These are phyloP conservation scores for Lacanobia oleracea DNA, from an alignment of 2,888 invertebrate species.

Conservation along the genomic window DNA sequence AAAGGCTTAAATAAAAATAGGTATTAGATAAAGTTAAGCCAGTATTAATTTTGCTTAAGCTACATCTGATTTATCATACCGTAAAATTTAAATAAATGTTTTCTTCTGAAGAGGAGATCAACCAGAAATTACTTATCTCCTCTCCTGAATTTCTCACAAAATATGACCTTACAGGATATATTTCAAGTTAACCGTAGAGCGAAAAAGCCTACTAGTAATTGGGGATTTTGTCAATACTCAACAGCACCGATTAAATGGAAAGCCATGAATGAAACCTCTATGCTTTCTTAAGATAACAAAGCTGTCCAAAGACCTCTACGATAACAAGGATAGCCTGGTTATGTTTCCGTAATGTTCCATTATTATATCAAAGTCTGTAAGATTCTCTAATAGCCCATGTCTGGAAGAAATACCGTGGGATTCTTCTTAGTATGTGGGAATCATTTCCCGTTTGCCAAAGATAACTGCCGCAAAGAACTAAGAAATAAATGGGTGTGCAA, in stretches of 20 bases:
- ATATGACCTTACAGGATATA: too few species aligned
- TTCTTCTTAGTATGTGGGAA: too few species aligned
- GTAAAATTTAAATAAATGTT: not conserved
- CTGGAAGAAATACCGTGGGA: not conserved
- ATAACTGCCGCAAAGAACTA: not conserved
- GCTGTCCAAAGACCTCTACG: not conserved
- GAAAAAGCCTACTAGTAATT: not conserved
- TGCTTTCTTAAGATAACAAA: not conserved
- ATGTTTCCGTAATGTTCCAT: not conserved
- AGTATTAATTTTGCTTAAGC: not conserved
- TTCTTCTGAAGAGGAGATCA: not conserved
- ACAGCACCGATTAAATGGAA: not conserved
- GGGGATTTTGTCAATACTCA: too few species aligned
- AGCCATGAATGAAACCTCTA: not conserved
- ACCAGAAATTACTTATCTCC: not conserved
- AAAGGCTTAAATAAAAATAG: too few species aligned
- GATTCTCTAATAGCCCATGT: not conserved
- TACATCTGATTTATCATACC: not conserved
- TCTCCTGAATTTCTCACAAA: not conserved
- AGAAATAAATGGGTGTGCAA: not conserved
- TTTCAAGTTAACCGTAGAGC: too few species aligned
- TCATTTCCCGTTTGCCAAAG: not conserved
- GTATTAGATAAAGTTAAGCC: not conserved
- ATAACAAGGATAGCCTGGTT: not conserved
- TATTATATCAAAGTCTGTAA: not conserved